Conservation (phyloP, 2,113 vertebrate species). For the Dissostichus mawsoni region DNA sequence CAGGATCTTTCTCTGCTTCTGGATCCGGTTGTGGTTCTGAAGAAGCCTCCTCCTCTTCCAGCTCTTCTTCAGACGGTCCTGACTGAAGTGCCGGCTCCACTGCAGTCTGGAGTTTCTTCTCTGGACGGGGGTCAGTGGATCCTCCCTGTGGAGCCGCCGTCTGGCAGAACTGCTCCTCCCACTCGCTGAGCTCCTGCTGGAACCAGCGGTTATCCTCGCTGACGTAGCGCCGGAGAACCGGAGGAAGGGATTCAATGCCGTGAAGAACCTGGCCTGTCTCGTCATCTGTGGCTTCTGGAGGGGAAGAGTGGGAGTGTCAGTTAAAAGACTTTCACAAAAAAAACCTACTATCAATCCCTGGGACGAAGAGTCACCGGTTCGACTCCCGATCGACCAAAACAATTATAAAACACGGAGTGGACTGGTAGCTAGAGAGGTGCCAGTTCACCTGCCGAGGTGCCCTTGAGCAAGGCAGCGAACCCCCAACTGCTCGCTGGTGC, state of each 20-base stretch:
- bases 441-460: too few relatives aligned
- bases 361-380: too few relatives aligned
- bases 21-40: slow-evolving; percentile 45
- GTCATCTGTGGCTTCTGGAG: slow-evolving; percentile 69
- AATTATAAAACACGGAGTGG: too few relatives aligned
- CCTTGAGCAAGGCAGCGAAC: too few relatives aligned
- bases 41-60: slow-evolving; percentile 47
- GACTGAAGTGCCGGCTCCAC: slow-evolving; percentile 55
- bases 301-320: neutral
- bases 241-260: slow-evolving; percentile 87
- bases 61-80: slow-evolving; percentile 44
- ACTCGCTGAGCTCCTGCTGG: slow-evolving; percentile 92
- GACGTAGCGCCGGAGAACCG: slow-evolving; percentile 88
- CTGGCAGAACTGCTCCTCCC: slow-evolving; percentile 93
- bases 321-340: neutral
- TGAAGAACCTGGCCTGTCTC: slow-evolving; percentile 83
- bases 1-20: slow-evolving; percentile 33
- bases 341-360: neutral
- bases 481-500: too few relatives aligned
- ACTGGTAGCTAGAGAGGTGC: too few relatives aligned
- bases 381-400: too few relatives aligned
- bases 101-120: slow-evolving; percentile 9
- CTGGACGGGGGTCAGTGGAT: slow-evolving; percentile 34
- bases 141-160: slow-evolving; percentile 88
- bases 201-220: slow-evolving; percentile 93